phyloP scores from a whole-genome alignment of 2,113 vertebrate species.

The Leucosticte australis region DNA sequence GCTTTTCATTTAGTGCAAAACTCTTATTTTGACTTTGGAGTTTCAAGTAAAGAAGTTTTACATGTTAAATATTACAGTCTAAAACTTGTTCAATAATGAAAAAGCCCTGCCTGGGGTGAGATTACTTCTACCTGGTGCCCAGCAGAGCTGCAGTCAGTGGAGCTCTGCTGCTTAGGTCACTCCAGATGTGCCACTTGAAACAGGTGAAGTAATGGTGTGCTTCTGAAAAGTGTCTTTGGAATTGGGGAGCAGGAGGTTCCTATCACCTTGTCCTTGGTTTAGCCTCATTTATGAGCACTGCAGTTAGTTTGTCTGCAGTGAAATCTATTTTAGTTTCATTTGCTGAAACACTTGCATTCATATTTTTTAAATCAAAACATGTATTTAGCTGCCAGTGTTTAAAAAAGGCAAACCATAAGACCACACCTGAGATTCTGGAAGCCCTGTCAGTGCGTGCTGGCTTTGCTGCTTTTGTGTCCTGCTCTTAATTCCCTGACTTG shows the following conservation, averaged over 20 bases:
- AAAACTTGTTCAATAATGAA: not conserved
- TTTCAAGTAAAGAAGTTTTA: not conserved
- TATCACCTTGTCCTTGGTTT: not conserved
- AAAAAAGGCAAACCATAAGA: not conserved
- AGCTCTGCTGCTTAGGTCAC: not conserved
- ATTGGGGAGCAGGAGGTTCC: not conserved
- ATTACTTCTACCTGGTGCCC: not conserved
- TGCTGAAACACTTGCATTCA: not conserved
- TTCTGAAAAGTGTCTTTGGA: not conserved
- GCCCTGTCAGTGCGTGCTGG: accelerated
- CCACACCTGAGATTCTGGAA: not conserved
- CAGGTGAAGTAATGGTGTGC: not conserved
- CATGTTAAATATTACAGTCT: not conserved
- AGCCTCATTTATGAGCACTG: not conserved
- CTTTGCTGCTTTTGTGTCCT: not conserved
- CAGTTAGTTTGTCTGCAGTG: not conserved
- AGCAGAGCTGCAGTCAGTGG: not conserved
- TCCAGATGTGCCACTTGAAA: not conserved
- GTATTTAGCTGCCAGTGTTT: not conserved
- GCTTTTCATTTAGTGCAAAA: not conserved
- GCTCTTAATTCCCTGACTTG: not conserved
- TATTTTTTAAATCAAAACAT: not conserved
- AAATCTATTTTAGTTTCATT: not conserved
- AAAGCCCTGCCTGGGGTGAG: not conserved
- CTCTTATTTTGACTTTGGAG: not conserved